Evolutionary conservation across 1,140 invertebrate genomes (phyloP).

Genomic region (Drosophila lacteicornis): DNA sequence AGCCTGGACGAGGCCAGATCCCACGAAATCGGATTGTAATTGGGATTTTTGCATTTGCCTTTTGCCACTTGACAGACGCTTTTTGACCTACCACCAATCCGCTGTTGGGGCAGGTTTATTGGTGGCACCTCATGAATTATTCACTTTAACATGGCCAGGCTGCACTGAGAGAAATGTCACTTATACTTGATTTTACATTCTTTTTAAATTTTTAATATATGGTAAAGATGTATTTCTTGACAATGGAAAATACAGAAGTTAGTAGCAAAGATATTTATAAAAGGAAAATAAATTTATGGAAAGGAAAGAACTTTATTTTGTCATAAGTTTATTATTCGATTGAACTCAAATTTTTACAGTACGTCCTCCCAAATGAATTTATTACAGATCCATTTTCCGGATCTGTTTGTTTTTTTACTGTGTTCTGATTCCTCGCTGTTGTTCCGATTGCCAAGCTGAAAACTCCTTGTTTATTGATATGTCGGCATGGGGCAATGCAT

Average conservation of each 20-base stretch:
- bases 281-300: too few relatives aligned
- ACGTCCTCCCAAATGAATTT: too few relatives aligned
- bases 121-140: conserved; percentile 50
- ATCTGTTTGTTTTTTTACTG: background rate
- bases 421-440: conserved; percentile 6
- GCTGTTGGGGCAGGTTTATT: conserved; percentile 26
- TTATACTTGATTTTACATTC: background rate
- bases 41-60: conserved; percentile 61
- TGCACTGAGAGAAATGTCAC: background rate
- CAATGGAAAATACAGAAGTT: background rate
- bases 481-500: conserved; percentile 36
- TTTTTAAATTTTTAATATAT: background rate
- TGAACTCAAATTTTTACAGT: too few relatives aligned
- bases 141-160: conserved; percentile 30
- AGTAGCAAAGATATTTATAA: background rate
- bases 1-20: conserved; percentile 1
- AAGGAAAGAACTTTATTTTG: too few relatives aligned
- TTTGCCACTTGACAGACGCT: conserved; percentile 39
- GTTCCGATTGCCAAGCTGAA: conserved; percentile 13
- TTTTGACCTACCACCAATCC: conserved; percentile 29
- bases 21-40: conserved; percentile 55
- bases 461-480: conserved; percentile 54
- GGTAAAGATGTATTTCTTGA: background rate
- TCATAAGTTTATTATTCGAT: too few relatives aligned
- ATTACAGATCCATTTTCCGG: too few relatives aligned